Conservation (phyloP, 2,113 vertebrate genomes). For the Picathartes gymnocephalus region DNA sequence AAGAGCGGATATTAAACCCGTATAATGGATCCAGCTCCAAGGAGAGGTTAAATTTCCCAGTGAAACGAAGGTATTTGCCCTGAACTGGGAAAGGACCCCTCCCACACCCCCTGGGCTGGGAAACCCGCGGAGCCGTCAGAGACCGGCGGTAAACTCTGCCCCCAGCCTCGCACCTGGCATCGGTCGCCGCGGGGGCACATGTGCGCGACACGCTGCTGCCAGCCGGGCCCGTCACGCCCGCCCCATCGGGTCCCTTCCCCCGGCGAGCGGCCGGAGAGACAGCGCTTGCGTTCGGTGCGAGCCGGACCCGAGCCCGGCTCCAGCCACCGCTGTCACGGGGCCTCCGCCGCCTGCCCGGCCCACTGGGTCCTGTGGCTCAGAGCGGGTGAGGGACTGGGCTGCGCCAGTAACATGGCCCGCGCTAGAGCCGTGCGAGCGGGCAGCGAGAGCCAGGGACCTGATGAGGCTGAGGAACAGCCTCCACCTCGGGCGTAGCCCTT, state of each 20-base stretch:
- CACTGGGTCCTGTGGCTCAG: background rate
- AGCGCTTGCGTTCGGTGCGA: background rate
- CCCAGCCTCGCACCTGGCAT: slow-evolving; percentile 53
- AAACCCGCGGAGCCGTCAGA: slow-evolving; percentile 4
- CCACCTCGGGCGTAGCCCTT: background rate
- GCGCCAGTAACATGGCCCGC: background rate
- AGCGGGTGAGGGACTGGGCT: background rate
- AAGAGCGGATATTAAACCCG: slow-evolving; percentile 60
- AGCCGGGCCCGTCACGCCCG: background rate
- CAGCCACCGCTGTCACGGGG: background rate
- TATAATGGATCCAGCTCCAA: slow-evolving; percentile 57
- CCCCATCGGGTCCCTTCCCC: background rate
- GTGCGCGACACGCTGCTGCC: slow-evolving; percentile 14
- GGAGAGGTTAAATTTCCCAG: slow-evolving; percentile 38
- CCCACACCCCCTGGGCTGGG: background rate
- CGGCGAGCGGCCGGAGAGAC: background rate
- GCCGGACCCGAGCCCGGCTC: background rate
- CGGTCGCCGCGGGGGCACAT: slow-evolving; percentile 12
- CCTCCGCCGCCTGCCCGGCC: too few species aligned
- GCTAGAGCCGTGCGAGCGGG: background rate
- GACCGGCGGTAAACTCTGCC: slow-evolving; percentile 4
- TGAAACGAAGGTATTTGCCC: slow-evolving; percentile 37
- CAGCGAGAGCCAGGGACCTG: too few species aligned
- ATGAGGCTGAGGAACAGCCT: background rate
- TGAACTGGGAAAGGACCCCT: background rate